These are phyloP conservation scores for Chymomyza costata DNA, from an alignment of 1,140 invertebrate species.

Conservation along the genomic window DNA sequence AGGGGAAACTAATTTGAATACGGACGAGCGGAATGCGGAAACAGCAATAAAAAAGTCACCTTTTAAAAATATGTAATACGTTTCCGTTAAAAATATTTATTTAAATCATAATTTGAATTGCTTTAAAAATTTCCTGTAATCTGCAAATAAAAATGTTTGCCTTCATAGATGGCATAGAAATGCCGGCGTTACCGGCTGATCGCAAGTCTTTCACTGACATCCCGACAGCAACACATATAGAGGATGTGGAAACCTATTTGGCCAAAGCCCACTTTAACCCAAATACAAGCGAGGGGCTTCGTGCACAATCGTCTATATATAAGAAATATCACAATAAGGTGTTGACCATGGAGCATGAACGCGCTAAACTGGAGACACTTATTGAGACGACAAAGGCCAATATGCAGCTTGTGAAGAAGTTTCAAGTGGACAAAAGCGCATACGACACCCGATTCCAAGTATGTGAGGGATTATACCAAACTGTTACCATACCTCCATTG, in stretches of 20 bases:
- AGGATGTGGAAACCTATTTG: constrained; percentile 4
- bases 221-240: constrained; percentile 2
- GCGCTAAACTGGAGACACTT: background rate
- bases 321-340: constrained; percentile 4
- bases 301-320: background rate
- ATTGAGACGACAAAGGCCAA: constrained; percentile 21
- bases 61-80: no score
- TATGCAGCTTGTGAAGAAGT: constrained; percentile 13
- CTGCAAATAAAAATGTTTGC: constrained; percentile 36
- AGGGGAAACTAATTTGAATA: no score
- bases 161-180: constrained; percentile 16
- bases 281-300: background rate
- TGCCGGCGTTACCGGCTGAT: constrained; percentile 3
- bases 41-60: no score
- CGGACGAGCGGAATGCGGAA: no score
- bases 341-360: constrained; percentile 2
- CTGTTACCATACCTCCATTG: constrained; percentile 11
- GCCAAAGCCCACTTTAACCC: constrained; percentile 3
- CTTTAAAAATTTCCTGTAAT: no score
- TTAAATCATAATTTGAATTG: no score
- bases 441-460: constrained; percentile 9
- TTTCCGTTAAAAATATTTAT: no score
- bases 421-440: constrained; percentile 5
- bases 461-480: background rate
- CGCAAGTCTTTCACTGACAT: constrained; percentile 22